Evolutionary conservation across 2,888 invertebrate species (phyloP), one percentile per base, ranked within the genome.

Genomic region (Volucella bombylans): DNA sequence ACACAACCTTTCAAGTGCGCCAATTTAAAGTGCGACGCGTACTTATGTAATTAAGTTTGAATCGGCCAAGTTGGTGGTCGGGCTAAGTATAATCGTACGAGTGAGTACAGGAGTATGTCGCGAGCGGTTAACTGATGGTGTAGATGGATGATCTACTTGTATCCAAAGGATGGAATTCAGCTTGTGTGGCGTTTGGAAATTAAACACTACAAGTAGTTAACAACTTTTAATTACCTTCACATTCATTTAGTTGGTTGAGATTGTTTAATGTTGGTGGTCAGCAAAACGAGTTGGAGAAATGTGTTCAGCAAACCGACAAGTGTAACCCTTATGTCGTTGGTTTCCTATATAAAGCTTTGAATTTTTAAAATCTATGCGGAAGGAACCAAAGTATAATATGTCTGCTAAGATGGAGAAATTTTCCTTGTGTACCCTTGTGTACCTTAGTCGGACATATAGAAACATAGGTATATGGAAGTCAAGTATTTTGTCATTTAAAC

Each of bases 21-120:
- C 47, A 85, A 85, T 85, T 85, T 85, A 72, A 81, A 81, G 85
- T 72, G 68, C 72, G 67, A 81, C 77, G 85, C 71, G 81, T 85
- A 85, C 81, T 77, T 81, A 80, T 81, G 76, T 77, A 81, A 81
- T 85, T 85, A 85, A 77, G 67, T 81, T 61, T 55, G 18, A 49
- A 4, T 45, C 39, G 15, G 62, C 65, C 52, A 61, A 52, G 52
- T 69, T 74, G 79, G 76, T 81, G 76, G 81, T 65, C 62, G 64
- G 9, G 31, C 41, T 52, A 43, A 55, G 64, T 39, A 14, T 49
- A 31, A 55, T 55, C 23, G 11, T 55, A 2, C 15, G 12, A n/a
- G 12, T 52, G 12, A 14, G 14, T n/a, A 45, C 3, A 8, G 52
- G 67, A 11, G 18, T 31, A 31, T 47, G 57, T 18, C 8, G 12